Conservation (phyloP, 2,113 vertebrate genomes). For the Mirza zaza region DNA sequence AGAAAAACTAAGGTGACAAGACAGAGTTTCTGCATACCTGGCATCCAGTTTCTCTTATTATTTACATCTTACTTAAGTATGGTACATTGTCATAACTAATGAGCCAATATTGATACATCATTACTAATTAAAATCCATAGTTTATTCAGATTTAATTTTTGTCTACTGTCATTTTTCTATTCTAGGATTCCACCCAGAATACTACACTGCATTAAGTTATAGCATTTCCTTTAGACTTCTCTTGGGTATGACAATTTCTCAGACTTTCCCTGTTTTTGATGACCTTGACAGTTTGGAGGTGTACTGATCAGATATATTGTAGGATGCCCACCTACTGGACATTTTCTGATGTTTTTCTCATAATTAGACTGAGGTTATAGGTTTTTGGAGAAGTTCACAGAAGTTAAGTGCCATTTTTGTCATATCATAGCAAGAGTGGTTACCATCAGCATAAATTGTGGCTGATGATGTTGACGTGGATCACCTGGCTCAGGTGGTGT, state of each 20-base stretch:
- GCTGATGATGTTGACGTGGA: background rate
- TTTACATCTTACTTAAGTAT: background rate
- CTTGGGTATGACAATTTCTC: background rate
- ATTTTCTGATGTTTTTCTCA: background rate
- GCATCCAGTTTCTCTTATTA: background rate
- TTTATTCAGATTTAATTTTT: background rate
- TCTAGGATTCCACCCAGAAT: background rate
- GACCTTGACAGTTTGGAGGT: background rate
- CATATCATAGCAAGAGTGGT: background rate
- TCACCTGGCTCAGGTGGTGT: background rate
- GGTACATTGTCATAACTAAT: background rate
- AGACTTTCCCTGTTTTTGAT: background rate
- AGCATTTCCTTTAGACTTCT: background rate
- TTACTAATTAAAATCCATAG: background rate
- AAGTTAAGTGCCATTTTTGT: background rate
- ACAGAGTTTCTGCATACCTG: background rate
- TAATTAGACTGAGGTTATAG: background rate
- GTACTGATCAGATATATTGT: background rate
- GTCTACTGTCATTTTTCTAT: background rate
- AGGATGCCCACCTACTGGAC: background rate
- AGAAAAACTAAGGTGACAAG: background rate
- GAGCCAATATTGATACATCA: background rate
- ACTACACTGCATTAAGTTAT: background rate
- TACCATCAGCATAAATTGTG: background rate
- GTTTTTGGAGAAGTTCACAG: background rate